Base-by-base conservation (phyloP, 2,113 vertebrate species). In the Mobula birostris region DNA sequence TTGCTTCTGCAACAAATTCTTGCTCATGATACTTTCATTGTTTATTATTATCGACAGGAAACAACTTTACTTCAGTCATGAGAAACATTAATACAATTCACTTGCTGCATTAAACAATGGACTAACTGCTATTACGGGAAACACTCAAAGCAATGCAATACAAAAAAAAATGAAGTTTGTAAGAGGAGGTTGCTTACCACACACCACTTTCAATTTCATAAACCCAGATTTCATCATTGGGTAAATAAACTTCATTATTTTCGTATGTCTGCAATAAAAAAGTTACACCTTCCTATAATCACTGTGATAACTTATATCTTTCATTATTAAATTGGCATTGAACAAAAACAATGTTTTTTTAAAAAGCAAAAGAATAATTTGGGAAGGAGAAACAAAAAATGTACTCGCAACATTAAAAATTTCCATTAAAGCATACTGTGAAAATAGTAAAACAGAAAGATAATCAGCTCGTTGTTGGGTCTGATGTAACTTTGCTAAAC, bases 211-310 rank as follows among this genome's bases (percentile, higher is more conserved):
- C 97, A 94, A 98, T 96, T 95, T 99, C 98, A 94, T 98, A 99
- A 76, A 97, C 96, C 98, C 98, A 99, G 94, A 99, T 98, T 96
- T 99, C 98, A 95, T 98, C 97, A 94, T 97, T 98, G 92, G 98
- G 98, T 80, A 99, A 96, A 94, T 98, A 98, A 29, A 98, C 97
- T 96, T 99, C 98, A 96, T 98, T 97, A 94, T 98, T 97, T 96
- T 97, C 98, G 95, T 99, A 96, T 48, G 98, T 98, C 98, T 99
- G 95, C 1, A 96, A 93, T 14, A 74, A 40, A 95, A 21, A 94
- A 87, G 32, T 80, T 78, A 90, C 27, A 48, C 70, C 32, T 72
- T 93, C 32, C 21, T 74, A 19, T 21, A 93, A 48, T 48, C 0
- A 19, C 19, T 19, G 72, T 74, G 72, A 74, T 68, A 27, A 74